A percentile compares a stretch with the other conserved stretches of the same genome.
Conservation (phyloP, 2,797 vertebrate species). For the Euphonia xanthogaster region DNA sequence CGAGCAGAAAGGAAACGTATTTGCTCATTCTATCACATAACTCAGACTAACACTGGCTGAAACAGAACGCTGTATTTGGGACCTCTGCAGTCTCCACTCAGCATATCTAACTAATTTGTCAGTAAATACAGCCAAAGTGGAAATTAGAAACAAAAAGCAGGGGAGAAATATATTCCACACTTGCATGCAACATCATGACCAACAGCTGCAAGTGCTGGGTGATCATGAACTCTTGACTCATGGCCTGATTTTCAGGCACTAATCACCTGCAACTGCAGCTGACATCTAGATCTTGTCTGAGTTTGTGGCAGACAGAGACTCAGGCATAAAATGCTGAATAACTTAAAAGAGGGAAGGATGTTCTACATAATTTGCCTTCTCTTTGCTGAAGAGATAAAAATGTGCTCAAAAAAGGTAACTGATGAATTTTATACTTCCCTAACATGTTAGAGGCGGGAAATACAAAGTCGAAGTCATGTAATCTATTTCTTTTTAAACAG, state of each 20-base stretch:
- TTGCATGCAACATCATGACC: neutral
- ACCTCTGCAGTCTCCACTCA: neutral
- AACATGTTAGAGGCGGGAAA: neutral
- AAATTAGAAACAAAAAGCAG: neutral
- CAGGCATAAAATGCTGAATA: neutral
- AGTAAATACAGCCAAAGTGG: neutral
- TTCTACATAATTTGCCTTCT: neutral
- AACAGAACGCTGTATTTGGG: neutral
- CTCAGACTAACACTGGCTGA: neutral
- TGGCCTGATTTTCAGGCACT: neutral
- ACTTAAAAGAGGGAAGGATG: neutral
- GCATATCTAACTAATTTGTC: neutral
- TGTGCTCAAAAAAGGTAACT: neutral
- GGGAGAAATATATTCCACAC: neutral
- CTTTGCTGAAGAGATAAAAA: neutral
- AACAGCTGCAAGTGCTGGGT: neutral
- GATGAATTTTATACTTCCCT: neutral
- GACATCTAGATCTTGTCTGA: neutral
- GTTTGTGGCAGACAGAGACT: neutral
- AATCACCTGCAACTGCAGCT: neutral
- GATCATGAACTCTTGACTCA: neutral
- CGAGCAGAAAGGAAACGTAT: neutral
- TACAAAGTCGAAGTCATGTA: neutral
- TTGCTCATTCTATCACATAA: neutral
- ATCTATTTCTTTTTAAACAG: neutral